Base-by-base conservation (phyloP, 2,113 vertebrate genomes). In the Lota lota region DNA sequence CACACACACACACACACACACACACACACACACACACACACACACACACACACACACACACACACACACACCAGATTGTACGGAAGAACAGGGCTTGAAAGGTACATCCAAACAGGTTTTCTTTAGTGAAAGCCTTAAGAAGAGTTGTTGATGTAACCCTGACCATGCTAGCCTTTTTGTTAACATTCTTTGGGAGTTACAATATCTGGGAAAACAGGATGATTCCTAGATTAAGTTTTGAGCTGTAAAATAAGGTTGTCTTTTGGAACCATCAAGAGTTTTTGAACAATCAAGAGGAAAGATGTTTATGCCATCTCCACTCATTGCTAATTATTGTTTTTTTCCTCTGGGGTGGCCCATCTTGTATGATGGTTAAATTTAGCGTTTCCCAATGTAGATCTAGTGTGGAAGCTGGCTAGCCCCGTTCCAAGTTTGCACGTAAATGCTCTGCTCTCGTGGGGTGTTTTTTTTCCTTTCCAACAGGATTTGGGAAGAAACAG, bases 61-160 rank as follows among this genome's bases (percentile, higher is more conserved):
- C 7, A 63, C 36, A 66, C 14, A 54, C 74, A 40, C 50, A 22
- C 54, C n/a, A n/a, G n/a, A n/a, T n/a, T n/a, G n/a, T n/a, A 33
- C 2, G 24, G 24, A 24, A 24, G 24, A 24, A 24, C 24, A 24
- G 24, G 24, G 24, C 24, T 24, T 24, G 24, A 20, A 4, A 64
- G 14, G 50, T 70, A 63, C 66, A 33, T n/a, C 63, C 19, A 68
- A n/a, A 1, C 16, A 54, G 57, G 24, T 57, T 20, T 28, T 61
- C 33, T 64, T 65, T 57, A 61, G 14, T 68, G 40, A 61, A 72
- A 72, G 72, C 68, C 63, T 22, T 68, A 72, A 63, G 62, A 57
- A 61, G 50, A 73, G 28, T 73, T 47, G 12, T 61, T 14, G 65
- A 70, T 61, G 50, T 50, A 72, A 50, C 28, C 62, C 61, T 28